Base-by-base conservation (phyloP, 2,888 invertebrate species). In the Eupithecia pulchellata region DNA sequence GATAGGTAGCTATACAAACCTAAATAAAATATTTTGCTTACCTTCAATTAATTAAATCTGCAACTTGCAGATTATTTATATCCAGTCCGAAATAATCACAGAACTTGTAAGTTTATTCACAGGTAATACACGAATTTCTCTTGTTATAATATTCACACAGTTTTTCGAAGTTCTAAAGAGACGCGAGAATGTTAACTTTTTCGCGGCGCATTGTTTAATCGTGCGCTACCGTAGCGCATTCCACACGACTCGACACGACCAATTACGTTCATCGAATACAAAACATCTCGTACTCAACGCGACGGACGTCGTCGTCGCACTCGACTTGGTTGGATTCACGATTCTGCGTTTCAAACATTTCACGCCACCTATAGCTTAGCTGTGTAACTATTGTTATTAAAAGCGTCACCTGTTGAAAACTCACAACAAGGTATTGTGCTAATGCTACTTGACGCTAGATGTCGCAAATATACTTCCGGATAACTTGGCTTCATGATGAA, bases 181-280 rank as follows among this genome's bases (percentile, higher is more conserved):
- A 84, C 89, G 88, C 89, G 86, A 86, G 87, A 90, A 89, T 84
- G 82, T 86, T 77, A 85, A 83, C 81, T 86, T 90, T 61, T 91
- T 91, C 89, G 87, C 87, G 83, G 81, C 79, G 83, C 88, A 91
- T 91, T 87, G 86, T 89, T 77, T 81, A 79, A 79, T 82, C 85
- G 88, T 88, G 86, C 86, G 83, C 84, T 89, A 91, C 85, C 81
- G 84, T 79, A 83, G 82, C 84, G 79, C 83, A 86, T 86, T 85
- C 86, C 86, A 76, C 85, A 89, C 91, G 84, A 88, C 92, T 90
- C 78, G 17, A 86, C 88, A 81, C 79, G 75, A 77, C 77, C 86
- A 84, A 82, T 87, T 90, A 92, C 91, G 90, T 84, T 86, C 82
- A 75, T 80, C 81, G 92, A 92, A 93, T 93, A 93, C 92, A 89